Percentiles rank a stretch among this genome's conserved stretches.
Evolutionary conservation across 2,113 vertebrate species (phyloP).

Genomic region (Rhinolophus sinicus): DNA sequence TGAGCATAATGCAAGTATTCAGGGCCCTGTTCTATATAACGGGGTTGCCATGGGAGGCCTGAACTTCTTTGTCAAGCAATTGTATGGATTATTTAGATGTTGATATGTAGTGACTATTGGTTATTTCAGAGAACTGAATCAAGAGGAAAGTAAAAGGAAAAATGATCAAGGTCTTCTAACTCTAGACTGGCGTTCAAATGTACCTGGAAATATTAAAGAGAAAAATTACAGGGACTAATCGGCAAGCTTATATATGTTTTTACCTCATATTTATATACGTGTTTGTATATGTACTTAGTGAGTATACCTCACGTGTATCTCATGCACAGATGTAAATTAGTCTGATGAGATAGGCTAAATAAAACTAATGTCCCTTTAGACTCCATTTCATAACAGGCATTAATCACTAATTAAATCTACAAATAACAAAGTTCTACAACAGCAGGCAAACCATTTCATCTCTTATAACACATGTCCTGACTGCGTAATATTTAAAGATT

Average conservation of each 20-base stretch:
- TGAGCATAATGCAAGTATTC: not conserved
- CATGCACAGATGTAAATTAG: not conserved
- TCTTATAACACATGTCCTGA: not conserved
- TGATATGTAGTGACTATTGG: not conserved
- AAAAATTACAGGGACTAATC: not conserved
- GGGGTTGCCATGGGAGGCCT: not conserved
- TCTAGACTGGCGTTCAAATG: not conserved
- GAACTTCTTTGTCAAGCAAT: not conserved
- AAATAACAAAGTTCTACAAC: constrained; percentile 2
- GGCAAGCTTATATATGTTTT: not conserved
- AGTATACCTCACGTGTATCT: not conserved
- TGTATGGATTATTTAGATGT: not conserved
- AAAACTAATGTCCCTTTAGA: not conserved
- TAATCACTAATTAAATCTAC: constrained; percentile 23
- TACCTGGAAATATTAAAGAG: not conserved
- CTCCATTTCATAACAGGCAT: not conserved
- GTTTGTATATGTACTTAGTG: not conserved
- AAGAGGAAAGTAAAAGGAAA: not conserved
- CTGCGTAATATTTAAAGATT: not conserved
- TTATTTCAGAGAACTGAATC: not conserved
- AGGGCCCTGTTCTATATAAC: fast-evolving
- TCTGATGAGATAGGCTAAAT: not conserved
- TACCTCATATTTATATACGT: not conserved
- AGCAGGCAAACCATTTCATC: not conserved
- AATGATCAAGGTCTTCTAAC: not conserved